Conservation (phyloP, 2,888 invertebrate genomes). For the Trichogramma dendrolimi region DNA sequence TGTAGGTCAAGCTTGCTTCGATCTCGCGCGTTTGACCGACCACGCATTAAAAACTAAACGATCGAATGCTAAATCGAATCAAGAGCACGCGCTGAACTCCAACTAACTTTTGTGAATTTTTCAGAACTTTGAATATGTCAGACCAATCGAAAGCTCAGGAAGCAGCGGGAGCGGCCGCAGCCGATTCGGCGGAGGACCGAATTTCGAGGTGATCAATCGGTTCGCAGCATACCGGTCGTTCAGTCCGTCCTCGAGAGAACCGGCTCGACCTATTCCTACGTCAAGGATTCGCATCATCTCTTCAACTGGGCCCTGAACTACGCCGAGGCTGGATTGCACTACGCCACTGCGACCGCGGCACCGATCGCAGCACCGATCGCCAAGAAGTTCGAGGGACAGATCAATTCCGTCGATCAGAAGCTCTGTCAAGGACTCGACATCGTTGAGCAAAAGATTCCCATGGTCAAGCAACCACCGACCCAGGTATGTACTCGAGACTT, state of each 20-base stretch:
- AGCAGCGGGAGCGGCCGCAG: not conserved
- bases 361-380: constrained; percentile 55
- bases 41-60: too few relatives aligned
- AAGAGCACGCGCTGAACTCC: too few relatives aligned
- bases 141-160: constrained; percentile 19
- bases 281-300: constrained; percentile 55
- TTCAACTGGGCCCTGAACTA: constrained; percentile 58
- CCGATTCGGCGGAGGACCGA: constrained; percentile 31
- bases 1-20: too few relatives aligned
- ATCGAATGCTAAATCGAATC: too few relatives aligned
- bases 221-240: constrained; percentile 46
- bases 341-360: constrained; percentile 55
- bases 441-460: constrained; percentile 57
- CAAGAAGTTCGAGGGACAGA: constrained; percentile 55
- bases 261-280: constrained; percentile 44
- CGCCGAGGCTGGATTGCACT: constrained; percentile 56
- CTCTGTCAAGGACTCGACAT: constrained; percentile 57
- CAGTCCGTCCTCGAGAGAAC: constrained; percentile 48
- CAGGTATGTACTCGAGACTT: constrained; percentile 48
- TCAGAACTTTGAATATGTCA: not conserved
- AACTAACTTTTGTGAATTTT: not conserved
- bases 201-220: constrained; percentile 48
- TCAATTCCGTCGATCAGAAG: constrained; percentile 56
- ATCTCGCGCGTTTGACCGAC: too few relatives aligned
- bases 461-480: constrained; percentile 57